Evolutionary conservation across 2,113 vertebrate species (phyloP), one percentile per base, ranked within the genome.

Genomic region (Actinemys pallida): DNA sequence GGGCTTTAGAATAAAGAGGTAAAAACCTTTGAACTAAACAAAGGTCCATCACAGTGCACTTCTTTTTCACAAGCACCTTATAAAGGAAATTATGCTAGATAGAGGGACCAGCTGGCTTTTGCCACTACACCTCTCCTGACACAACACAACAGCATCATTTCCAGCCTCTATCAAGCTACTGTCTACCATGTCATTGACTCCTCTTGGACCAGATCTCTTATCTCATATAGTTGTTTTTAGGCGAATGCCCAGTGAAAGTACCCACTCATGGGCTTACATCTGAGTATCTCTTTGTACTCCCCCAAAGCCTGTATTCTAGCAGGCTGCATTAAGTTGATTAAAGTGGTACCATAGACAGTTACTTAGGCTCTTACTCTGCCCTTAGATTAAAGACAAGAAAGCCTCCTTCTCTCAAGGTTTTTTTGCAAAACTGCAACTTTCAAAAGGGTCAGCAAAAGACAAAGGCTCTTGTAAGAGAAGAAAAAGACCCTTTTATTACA

Each of bases 11-110:
- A 99, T 99, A 99, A 99, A 99, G 99, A 99, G 98, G 98, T 98
- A 99, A 97, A 98, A 99, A 99, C 99, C 99, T 99, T 99, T 99
- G 99, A 99, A 99, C 99, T 99, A 99, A 99, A 99, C 99, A 99
- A 99, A 99, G 98, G 98, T 99, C 99, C 98, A 99, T 99, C 99
- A 98, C 96, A 24, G 25, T 98, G 97, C 97, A 98, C 98, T 98
- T 98, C 98, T 98, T 97, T 98, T 96, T 99, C 98, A 98, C 98
- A 99, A 98, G 98, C 93, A 94, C 98, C 98, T 99, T 98, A 98
- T 98, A 98, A 98, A 98, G 98, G 97, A 98, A 98, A 98, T 98
- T 97, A 98, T 96, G 97, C 94, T 97, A 86, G 96, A 98, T 89
- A 95, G 96, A 96, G 98, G 97, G 96, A 98, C 98, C 98, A 98